Conservation (phyloP, 2,113 vertebrate species). For the Sylvia atricapilla region DNA sequence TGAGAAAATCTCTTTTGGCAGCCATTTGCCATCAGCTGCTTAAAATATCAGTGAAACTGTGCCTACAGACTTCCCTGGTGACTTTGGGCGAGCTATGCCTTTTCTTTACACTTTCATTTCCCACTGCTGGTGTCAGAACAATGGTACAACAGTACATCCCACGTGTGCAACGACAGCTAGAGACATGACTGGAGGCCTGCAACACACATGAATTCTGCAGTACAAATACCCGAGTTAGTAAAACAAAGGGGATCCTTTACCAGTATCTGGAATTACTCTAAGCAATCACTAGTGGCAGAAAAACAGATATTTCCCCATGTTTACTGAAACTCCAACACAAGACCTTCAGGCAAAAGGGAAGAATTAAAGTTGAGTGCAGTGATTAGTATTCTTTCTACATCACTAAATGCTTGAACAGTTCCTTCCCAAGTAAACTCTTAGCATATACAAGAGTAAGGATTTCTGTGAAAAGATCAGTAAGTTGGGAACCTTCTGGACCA, state of each 20-base stretch:
- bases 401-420: background rate
- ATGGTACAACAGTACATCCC: background rate
- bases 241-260: background rate
- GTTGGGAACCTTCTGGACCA: background rate
- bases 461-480: background rate
- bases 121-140: background rate
- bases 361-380: background rate
- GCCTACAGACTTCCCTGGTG: background rate
- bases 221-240: background rate
- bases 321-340: background rate
- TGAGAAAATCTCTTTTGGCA: background rate
- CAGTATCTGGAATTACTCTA: background rate
- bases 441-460: background rate
- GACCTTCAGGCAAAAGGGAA: background rate
- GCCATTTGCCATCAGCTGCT: background rate
- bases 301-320: background rate
- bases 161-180: background rate
- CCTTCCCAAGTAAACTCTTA: background rate
- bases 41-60: background rate
- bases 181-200: background rate
- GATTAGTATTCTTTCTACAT: background rate
- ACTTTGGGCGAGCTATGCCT: background rate
- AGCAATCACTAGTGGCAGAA: background rate
- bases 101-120: background rate
- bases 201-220: background rate